phyloP scores from a whole-genome alignment of 2,888 invertebrate species.

The Cheilosia impressa region DNA sequence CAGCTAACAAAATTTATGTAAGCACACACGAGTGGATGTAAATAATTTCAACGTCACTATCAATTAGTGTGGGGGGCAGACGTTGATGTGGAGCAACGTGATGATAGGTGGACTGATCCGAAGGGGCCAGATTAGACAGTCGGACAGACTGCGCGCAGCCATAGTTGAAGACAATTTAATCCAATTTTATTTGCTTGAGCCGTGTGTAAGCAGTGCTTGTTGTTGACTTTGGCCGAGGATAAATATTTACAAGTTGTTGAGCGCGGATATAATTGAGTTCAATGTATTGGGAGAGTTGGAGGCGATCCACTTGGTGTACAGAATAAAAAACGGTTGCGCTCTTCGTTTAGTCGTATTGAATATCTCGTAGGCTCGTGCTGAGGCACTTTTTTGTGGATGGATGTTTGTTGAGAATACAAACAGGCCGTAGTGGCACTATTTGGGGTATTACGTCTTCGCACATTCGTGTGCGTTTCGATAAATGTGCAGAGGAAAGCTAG shows the following conservation, averaged over 20 bases:
- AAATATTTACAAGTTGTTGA: constrained; percentile 58
- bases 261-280: constrained; percentile 11
- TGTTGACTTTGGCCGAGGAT: constrained; percentile 39
- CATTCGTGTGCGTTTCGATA: background rate
- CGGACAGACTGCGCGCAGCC: constrained; percentile 18
- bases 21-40: constrained; percentile 64
- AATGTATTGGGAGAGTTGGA: background rate
- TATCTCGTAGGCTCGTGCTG: no score
- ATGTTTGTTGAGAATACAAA: no score
- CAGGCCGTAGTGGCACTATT: no score
- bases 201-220: constrained; percentile 42
- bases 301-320: no score
- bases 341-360: no score
- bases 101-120: constrained; percentile 19
- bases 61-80: constrained; percentile 64
- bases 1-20: constrained; percentile 71
- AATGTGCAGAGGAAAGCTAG: no score
- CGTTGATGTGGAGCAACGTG: constrained; percentile 34
- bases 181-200: constrained; percentile 64
- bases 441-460: no score
- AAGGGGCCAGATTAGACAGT: constrained; percentile 13
- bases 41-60: constrained; percentile 72
- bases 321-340: no score
- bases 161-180: constrained; percentile 64
- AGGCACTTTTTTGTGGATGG: no score